A percentile compares a stretch with the other conserved stretches of the same genome.
Conservation (phyloP, 2,113 vertebrate species). For the Agelaius phoeniceus region DNA sequence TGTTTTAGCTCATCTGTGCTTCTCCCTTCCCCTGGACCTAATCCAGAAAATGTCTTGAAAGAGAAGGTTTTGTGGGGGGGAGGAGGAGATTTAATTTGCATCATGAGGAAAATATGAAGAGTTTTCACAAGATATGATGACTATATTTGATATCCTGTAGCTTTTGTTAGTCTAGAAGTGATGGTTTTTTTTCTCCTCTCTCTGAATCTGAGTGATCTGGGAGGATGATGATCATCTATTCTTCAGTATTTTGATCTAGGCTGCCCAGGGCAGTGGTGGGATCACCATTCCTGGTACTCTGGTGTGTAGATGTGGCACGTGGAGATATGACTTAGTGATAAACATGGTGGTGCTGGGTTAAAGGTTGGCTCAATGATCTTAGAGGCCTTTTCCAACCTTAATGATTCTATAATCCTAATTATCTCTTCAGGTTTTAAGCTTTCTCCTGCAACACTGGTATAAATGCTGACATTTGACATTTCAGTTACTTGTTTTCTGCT, state of each 20-base stretch:
- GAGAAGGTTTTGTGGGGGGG: not conserved
- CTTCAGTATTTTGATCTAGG: not conserved
- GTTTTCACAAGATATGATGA: not conserved
- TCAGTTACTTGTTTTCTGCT: not conserved
- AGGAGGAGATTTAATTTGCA: not conserved
- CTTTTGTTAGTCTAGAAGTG: not conserved
- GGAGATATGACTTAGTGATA: not conserved
- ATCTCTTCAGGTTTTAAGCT: not conserved
- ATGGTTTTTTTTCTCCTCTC: not conserved
- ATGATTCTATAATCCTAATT: not conserved
- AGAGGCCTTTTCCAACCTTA: not conserved
- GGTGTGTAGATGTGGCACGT: not conserved
- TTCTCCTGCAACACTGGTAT: not conserved
- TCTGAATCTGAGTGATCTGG: not conserved
- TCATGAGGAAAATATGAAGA: not conserved
- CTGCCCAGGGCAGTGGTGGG: not conserved
- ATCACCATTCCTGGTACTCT: not conserved
- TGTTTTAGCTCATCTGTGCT: not conserved
- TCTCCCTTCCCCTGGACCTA: not conserved
- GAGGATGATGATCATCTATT: not conserved
- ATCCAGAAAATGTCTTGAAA: not conserved
- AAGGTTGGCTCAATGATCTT: not conserved
- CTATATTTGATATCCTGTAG: not conserved
- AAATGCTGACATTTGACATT: not conserved
- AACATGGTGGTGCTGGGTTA: not conserved